Evolutionary conservation across 2,797 vertebrate species (phyloP), one percentile per base, ranked within the genome.

Genomic region (Microctenopoma steveboyesi): DNA sequence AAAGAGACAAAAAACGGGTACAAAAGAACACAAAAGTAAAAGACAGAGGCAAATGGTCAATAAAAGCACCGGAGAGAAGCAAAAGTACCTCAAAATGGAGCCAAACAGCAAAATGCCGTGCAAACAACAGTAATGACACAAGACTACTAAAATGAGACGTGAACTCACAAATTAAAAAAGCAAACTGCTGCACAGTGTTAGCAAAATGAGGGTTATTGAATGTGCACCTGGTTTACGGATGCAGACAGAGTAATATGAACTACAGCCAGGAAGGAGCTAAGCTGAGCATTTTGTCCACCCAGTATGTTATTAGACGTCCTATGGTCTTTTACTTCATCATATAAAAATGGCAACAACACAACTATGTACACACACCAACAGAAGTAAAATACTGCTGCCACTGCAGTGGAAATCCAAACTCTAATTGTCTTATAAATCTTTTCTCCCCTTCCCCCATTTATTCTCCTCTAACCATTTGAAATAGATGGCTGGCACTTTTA

Each of bases 361-460:
- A 58, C 30, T 46, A 9, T 42, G 13, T 2, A 53, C 13, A 50
- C 45, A 62, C 64, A 71, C 39, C 46, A 28, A 58, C 25, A 33
- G 43, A 35, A 64, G 43, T 48, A 62, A 77, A 61, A 78, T 48
- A 73, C 54, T 50, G 68, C 72, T 64, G 60, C 72, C 70, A 78
- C 45, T 79, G 69, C 79, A 72, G 78, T 81, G 61, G 74, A 87
- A 88, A 88, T 77, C 51, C 52, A 83, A 62, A 59, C 67, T 81
- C 82, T 88, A 87, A 89, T 82, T 86, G 75, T 90, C 72, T 80
- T 72, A 78, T 82, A 65, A 74, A 84, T 83, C 72, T 79, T 85
- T 76, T 76, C 65, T 55, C 70, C 69, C 61, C 53, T 64, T 74
- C 74, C 47, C 42, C 75, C 64, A 42, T 80, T 76, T 66, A 30